phyloP scores from a whole-genome alignment of 2,888 invertebrate species.

The Dendrolimus houi region DNA sequence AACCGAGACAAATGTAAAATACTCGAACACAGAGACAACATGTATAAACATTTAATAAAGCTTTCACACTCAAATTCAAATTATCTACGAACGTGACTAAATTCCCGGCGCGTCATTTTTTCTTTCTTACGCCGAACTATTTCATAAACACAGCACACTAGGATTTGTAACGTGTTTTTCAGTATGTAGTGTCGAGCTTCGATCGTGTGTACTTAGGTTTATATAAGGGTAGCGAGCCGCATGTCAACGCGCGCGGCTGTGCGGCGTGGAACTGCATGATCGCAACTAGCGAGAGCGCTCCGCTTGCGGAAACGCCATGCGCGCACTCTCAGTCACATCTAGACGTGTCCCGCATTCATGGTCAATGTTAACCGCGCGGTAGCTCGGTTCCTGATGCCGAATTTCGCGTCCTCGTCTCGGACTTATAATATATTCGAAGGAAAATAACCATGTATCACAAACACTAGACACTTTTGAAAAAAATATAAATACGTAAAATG shows the following conservation, averaged over 20 bases:
- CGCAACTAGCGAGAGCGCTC: conserved; percentile 5
- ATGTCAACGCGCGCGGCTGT: conserved; percentile 54
- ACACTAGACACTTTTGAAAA: too few relatives aligned
- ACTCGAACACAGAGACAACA: conserved; percentile 24
- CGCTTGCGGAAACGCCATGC: conserved; percentile 28
- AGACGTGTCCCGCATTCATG: conserved; percentile 38
- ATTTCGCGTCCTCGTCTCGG: conserved; percentile 17
- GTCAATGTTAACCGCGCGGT: conserved; percentile 48
- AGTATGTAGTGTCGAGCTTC: background rate
- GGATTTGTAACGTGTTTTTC: conserved; percentile 10
- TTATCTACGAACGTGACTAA: conserved; percentile 61
- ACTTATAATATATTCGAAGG: background rate
- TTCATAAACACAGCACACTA: conserved; percentile 40
- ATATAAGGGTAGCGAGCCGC: conserved; percentile 30
- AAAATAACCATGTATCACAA: background rate
- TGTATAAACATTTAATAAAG: conserved; percentile 45
- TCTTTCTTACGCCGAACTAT: conserved; percentile 14
- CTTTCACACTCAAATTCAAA: conserved; percentile 55
- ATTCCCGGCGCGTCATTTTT: conserved; percentile 39
- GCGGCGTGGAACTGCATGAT: conserved; percentile 50
- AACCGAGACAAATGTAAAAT: conserved; percentile 1
- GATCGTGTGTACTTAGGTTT: conserved; percentile 6
- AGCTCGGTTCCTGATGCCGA: conserved; percentile 26
- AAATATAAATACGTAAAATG: too few relatives aligned
- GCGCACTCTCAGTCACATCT: conserved; percentile 24